Conservation (phyloP, 2,888 invertebrate genomes). For the Pachymerium ferrugineum region DNA sequence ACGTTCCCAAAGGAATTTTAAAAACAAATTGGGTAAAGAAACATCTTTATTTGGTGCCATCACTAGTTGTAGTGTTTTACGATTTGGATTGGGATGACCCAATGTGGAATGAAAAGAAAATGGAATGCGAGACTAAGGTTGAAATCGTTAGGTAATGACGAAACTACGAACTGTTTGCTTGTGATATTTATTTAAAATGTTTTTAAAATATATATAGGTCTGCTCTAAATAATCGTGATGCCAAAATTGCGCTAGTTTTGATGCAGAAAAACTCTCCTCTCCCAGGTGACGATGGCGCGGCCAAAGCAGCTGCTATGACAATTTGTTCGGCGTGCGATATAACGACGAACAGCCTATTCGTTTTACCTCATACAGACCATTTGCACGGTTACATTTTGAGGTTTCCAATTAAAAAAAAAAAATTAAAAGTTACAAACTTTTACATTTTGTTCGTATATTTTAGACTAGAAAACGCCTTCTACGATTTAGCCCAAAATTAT, state of each 20-base stretch:
- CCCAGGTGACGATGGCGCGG: conserved; percentile 72
- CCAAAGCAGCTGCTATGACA: conserved; percentile 83
- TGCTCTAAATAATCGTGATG: conserved; percentile 57
- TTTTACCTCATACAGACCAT: conserved; percentile 80
- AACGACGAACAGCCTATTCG: conserved; percentile 84
- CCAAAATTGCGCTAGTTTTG: conserved; percentile 75
- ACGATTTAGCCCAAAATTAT: conserved; percentile 86
- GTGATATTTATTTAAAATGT: conserved; percentile 35
- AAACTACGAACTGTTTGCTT: neutral
- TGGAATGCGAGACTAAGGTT: conserved; percentile 85
- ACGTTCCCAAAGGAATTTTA: conserved; percentile 86
- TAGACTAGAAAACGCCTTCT: conserved; percentile 86
- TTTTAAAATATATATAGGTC: conserved; percentile 56
- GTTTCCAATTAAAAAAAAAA: conserved; percentile 43
- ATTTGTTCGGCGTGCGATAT: conserved; percentile 88
- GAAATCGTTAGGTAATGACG: conserved; percentile 55
- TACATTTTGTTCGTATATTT: conserved; percentile 40
- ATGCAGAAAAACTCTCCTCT: conserved; percentile 71
- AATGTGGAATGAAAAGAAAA: conserved; percentile 89
- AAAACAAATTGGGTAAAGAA: conserved; percentile 94
- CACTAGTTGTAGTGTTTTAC: conserved; percentile 89
- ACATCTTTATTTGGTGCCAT: conserved; percentile 80
- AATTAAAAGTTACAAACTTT: too few species aligned
- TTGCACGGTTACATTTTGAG: conserved; percentile 62
- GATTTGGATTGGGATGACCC: conserved; percentile 96